These are phyloP conservation scores for Stenchaetothrips biformis DNA, from an alignment of 2,888 invertebrate species.

Conservation along the genomic window DNA sequence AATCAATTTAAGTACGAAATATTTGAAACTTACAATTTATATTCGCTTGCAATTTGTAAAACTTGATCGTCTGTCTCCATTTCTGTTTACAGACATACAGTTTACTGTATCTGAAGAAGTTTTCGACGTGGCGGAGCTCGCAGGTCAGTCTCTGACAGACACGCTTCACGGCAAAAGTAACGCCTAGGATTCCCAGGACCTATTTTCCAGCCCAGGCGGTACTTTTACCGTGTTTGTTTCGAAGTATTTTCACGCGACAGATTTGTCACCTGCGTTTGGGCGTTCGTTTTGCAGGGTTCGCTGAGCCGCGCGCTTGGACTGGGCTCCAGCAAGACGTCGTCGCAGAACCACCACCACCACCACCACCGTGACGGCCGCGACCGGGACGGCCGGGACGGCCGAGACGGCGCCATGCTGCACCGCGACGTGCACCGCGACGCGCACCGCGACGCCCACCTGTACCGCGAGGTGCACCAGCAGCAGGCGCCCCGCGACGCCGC, in stretches of 20 bases:
- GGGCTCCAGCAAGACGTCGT: constrained; percentile 49
- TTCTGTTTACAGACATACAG: constrained; percentile 46
- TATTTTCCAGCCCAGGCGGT: too few species aligned
- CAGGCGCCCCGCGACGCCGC: constrained; percentile 26
- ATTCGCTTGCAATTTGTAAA: constrained; percentile 3
- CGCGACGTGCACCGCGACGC: constrained; percentile 48
- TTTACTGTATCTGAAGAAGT: constrained; percentile 49
- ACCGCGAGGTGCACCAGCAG: constrained; percentile 39
- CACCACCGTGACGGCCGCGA: constrained; percentile 48
- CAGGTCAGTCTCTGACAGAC: constrained; percentile 40
- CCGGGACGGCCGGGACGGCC: constrained; percentile 45
- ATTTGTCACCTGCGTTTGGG: neutral
- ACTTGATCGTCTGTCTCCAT: constrained; percentile 27
- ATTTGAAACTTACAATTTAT: neutral
- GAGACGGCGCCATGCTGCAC: constrained; percentile 63
- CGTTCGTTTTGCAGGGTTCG: constrained; percentile 56
- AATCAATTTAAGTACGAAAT: neutral
- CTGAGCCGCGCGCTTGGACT: constrained; percentile 66
- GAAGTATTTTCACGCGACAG: neutral
- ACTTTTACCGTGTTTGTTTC: too few species aligned
- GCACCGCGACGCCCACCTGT: constrained; percentile 43
- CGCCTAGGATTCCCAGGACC: too few species aligned
- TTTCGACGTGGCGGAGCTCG: constrained; percentile 46
- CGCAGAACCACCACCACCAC: constrained; percentile 33
- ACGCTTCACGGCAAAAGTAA: too few species aligned